A percentile compares a stretch with the other conserved stretches of the same genome.
Evolutionary conservation across 2,888 invertebrate genomes (phyloP).

Genomic region (Rhingia rostrata): DNA sequence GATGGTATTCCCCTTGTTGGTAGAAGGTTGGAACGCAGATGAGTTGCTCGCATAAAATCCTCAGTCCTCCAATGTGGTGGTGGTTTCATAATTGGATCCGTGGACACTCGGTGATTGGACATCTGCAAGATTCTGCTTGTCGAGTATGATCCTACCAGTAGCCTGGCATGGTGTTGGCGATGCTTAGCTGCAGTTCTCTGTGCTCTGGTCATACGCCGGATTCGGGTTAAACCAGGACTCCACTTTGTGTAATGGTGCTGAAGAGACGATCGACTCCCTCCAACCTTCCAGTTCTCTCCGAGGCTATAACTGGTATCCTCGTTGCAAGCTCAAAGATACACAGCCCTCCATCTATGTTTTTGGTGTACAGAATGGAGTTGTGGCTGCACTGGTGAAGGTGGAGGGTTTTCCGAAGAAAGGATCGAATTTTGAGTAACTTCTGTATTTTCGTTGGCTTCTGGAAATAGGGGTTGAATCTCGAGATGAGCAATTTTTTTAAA

Average conservation of each 20-base stretch:
- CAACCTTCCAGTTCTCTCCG: neutral
- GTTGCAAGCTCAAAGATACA: neutral
- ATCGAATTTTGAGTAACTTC: neutral
- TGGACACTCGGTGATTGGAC: no score
- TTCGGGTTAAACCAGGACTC: neutral
- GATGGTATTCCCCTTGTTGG: no score
- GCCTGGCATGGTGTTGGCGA: no score
- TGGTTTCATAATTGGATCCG: no score
- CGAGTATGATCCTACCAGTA: no score
- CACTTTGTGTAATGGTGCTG: neutral
- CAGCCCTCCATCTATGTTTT: neutral
- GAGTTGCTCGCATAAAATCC: no score
- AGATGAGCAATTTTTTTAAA: neutral
- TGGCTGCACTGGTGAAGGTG: neutral
- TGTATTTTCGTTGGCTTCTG: neutral
- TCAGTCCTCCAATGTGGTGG: no score
- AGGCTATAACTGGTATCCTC: neutral
- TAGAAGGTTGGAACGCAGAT: no score
- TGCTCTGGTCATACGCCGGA: no score
- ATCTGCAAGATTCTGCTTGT: no score
- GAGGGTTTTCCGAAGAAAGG: neutral
- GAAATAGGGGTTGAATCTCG: neutral
- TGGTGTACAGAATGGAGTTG: neutral
- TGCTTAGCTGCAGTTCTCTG: no score
- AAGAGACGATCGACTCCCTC: neutral